Evolutionary conservation across 2,113 vertebrate species (phyloP).

Genomic region (Oreocharis arfaki): DNA sequence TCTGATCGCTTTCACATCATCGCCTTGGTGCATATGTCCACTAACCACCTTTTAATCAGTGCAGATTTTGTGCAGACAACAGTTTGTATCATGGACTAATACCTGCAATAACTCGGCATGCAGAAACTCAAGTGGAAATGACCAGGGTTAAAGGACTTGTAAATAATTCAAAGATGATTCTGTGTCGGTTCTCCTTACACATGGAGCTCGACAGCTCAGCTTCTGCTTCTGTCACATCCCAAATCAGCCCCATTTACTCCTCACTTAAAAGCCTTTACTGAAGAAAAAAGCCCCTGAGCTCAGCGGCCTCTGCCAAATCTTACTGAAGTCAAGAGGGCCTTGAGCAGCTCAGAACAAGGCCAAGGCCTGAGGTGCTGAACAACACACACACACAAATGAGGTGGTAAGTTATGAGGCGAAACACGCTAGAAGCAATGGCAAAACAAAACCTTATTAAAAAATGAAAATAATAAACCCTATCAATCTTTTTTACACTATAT

Average conservation of each 20-base stretch:
- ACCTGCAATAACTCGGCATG: background rate
- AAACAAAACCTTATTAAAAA: background rate
- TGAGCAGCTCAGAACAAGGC: background rate
- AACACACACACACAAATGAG: background rate
- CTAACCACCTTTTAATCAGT: background rate
- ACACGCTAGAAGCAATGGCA: background rate
- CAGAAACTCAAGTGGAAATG: background rate
- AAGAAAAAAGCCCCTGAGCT: background rate
- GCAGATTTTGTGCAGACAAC: background rate
- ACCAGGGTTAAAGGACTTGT: background rate
- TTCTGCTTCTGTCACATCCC: background rate
- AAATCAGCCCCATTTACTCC: background rate
- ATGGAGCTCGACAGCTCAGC: fast-evolving
- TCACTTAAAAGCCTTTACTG: background rate
- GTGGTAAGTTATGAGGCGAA: background rate
- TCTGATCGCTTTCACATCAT: background rate
- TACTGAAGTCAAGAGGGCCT: background rate
- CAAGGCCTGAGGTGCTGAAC: background rate
- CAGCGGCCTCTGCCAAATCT: background rate
- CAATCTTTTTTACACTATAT: background rate
- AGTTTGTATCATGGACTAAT: background rate
- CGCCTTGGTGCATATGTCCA: background rate
- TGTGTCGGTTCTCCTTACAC: background rate
- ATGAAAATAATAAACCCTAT: background rate
- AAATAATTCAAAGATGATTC: background rate